Evolutionary conservation across 2,888 invertebrate genomes (phyloP), one percentile per base, ranked within the genome.

Genomic region (Eupithecia exiguata): DNA sequence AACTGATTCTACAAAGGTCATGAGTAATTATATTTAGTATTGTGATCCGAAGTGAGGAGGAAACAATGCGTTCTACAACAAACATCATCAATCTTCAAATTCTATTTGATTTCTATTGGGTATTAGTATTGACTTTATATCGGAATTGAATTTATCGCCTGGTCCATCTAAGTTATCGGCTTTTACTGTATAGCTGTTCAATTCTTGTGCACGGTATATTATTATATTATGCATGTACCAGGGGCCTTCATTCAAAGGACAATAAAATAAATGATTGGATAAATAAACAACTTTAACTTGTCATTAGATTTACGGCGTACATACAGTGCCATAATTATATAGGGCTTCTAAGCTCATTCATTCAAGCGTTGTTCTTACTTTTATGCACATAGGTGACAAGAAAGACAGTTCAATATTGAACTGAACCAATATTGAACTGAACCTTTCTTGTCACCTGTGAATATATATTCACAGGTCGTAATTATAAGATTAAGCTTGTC

Each of bases 71-170:
- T 69, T 63, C 67, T 73, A 53, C 69, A 75, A 72, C 72, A 81
- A 80, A 82, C 79, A 82, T 80, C 78, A 85, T 84, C 81, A 85
- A 76, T 72, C 73, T 70, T 70, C 75, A 78, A 78, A 77, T 70
- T 71, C 67, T 71, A 69, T 79, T 79, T 78, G 78, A 83, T 82
- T 80, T 77, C 79, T 80, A 77, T 84, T 82, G 79, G 80, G 72
- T 70, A 10, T 10, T 10, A 53, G 35, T 74, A 71, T 79, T 74
- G 68, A 74, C 69, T 63, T 58, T 58, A 1, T 10, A 14, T 58
- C 65, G 63, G 61, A 61, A 69, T 75, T 76, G 58, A 77, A 69
- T 71, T 79, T 81, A 78, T 81, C 75, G 38, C 38, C 12, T 66
- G 14, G 14, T 40, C 25, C 25, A 43, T 66, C 66, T 21, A 1